A percentile compares a stretch with the other conserved stretches of the same genome.
phyloP scores from a whole-genome alignment of 2,888 invertebrate species.

The Macropis europaea region DNA sequence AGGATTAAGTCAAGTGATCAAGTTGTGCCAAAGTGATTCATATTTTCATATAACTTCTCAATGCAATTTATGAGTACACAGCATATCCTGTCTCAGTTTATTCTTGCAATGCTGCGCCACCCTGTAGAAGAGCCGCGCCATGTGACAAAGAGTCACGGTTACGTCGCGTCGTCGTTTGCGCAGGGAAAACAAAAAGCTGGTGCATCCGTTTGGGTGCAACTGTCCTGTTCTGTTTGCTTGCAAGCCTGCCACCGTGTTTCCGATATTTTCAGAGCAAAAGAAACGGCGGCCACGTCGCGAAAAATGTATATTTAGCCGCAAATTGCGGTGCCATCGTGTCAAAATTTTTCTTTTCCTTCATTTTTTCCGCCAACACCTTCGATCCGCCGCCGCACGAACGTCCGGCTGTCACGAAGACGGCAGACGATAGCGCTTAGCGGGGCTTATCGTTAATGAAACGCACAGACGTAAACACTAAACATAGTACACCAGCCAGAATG shows the following conservation, averaged over 20 bases:
- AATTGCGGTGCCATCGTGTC: slow-evolving; percentile 12
- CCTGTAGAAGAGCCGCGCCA: not conserved
- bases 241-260: not conserved
- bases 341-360: slow-evolving; percentile 1
- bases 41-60: too few species aligned
- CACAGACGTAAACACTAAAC: slow-evolving; percentile 59
- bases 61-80: too few species aligned
- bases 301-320: slow-evolving; percentile 34
- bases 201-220: not conserved
- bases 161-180: not conserved
- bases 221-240: not conserved
- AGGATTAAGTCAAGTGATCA: too few species aligned
- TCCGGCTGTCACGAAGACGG: slow-evolving; percentile 35
- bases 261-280: slow-evolving; percentile 15
- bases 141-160: not conserved
- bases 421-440: slow-evolving; percentile 54
- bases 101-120: not conserved
- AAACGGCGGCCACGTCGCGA: not conserved
- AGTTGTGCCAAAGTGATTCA: too few species aligned
- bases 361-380: slow-evolving; percentile 11
- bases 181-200: too few species aligned
- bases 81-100: not conserved
- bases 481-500: slow-evolving; percentile 39
- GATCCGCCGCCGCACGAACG: slow-evolving; percentile 25
- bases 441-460: slow-evolving; percentile 62